Evolutionary conservation across 2,888 invertebrate genomes (phyloP).

Genomic region (Thera britannica): DNA sequence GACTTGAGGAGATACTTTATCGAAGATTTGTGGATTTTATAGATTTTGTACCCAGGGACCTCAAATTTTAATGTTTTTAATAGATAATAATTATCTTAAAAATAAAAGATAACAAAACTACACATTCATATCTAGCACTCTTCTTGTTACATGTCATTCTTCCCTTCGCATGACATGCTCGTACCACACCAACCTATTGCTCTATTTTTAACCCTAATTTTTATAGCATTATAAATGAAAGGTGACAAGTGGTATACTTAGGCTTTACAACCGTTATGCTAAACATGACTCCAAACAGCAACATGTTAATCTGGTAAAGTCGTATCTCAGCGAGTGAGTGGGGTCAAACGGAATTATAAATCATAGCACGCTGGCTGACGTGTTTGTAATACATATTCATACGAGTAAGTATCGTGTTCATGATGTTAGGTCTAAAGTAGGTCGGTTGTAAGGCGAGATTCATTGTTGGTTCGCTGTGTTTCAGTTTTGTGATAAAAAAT

Average conservation of each 20-base stretch:
- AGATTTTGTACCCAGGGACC: too few relatives aligned
- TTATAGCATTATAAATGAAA: too few relatives aligned
- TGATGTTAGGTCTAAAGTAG: slow-evolving; percentile 19
- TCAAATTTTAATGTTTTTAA: too few relatives aligned
- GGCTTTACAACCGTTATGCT: not conserved
- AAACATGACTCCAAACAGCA: slow-evolving; percentile 10
- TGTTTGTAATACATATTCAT: slow-evolving; percentile 56
- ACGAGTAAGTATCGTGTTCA: slow-evolving; percentile 31
- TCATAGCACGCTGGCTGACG: slow-evolving; percentile 46
- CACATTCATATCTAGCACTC: too few relatives aligned
- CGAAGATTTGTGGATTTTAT: not conserved
- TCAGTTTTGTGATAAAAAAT: not conserved
- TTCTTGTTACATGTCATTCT: too few relatives aligned
- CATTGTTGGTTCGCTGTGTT: not conserved
- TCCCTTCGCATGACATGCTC: too few relatives aligned
- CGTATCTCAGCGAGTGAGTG: slow-evolving; percentile 34
- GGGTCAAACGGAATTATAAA: slow-evolving; percentile 62
- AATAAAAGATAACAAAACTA: too few relatives aligned
- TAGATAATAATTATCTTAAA: too few relatives aligned
- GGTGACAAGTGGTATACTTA: too few relatives aligned
- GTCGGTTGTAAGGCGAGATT: slow-evolving; percentile 7
- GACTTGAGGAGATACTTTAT: slow-evolving; percentile 14
- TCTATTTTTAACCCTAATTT: too few relatives aligned
- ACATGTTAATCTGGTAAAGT: slow-evolving; percentile 9
- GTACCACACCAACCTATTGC: too few relatives aligned